These are phyloP conservation scores for Motacilla alba DNA, from an alignment of 2,113 vertebrate species.

Conservation along the genomic window DNA sequence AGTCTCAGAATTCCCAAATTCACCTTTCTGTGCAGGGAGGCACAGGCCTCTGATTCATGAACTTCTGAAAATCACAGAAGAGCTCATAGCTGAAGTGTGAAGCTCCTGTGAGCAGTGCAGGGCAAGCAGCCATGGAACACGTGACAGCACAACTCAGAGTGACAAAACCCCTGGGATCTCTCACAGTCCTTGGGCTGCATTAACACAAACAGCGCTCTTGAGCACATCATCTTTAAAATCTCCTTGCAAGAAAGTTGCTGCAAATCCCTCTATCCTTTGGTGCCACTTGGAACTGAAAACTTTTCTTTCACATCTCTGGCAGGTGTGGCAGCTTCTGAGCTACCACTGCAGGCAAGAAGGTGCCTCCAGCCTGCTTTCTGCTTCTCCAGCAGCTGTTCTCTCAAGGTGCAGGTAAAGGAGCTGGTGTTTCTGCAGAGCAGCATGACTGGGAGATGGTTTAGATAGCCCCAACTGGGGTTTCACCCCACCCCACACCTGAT, in stretches of 20 bases:
- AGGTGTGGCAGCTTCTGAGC: background rate
- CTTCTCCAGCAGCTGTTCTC: background rate
- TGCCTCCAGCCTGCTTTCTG: background rate
- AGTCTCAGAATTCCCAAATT: background rate
- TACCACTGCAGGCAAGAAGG: background rate
- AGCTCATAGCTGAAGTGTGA: background rate
- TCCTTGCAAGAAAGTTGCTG: background rate
- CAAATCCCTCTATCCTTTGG: background rate
- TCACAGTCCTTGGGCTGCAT: background rate
- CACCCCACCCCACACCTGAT: background rate
- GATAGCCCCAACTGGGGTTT: background rate
- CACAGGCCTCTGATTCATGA: background rate
- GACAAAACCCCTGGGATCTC: background rate
- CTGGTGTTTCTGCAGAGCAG: background rate
- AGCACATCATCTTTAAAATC: background rate
- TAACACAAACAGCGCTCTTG: background rate
- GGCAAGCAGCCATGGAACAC: accelerated
- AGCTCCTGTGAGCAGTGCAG: background rate
- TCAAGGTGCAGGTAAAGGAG: background rate
- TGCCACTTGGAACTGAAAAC: background rate
- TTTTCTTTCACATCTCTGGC: background rate
- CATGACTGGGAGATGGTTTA: background rate
- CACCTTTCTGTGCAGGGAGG: background rate
- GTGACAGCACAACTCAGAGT: background rate
- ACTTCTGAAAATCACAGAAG: background rate